These are phyloP conservation scores for Hyla sarda DNA, from an alignment of 2,113 vertebrate species.

Conservation along the genomic window DNA sequence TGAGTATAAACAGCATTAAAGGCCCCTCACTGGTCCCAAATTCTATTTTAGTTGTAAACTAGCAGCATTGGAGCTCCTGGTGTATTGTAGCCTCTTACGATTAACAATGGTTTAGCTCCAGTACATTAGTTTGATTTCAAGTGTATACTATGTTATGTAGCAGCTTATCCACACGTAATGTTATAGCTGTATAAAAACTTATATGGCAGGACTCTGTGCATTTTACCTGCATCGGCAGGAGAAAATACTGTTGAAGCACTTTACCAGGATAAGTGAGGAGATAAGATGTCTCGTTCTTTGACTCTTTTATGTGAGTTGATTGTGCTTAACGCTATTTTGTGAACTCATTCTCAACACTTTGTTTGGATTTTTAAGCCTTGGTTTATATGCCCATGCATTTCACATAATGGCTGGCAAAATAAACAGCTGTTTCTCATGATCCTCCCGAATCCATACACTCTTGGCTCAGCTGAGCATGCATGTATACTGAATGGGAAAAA, in stretches of 20 bases:
- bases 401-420: not conserved
- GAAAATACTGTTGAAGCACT: conserved; percentile 16
- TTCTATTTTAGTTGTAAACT: not conserved
- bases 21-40: not conserved
- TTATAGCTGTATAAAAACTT: not conserved
- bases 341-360: not conserved
- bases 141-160: not conserved
- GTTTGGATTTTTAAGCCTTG: not conserved
- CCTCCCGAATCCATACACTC: too few relatives aligned
- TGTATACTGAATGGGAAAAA: too few relatives aligned
- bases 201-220: not conserved
- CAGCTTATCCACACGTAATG: not conserved
- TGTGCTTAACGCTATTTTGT: not conserved
- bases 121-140: not conserved
- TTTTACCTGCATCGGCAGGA: conserved; percentile 16
- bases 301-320: not conserved
- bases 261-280: not conserved
- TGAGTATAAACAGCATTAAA: not conserved
- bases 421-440: too few relatives aligned
- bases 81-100: not conserved
- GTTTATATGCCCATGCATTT: not conserved
- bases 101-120: not conserved
- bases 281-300: conserved; percentile 29
- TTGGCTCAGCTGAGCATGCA: too few relatives aligned
- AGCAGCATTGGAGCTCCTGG: not conserved